Conservation (phyloP, 2,113 vertebrate genomes). For the Psittacus erithacus region DNA sequence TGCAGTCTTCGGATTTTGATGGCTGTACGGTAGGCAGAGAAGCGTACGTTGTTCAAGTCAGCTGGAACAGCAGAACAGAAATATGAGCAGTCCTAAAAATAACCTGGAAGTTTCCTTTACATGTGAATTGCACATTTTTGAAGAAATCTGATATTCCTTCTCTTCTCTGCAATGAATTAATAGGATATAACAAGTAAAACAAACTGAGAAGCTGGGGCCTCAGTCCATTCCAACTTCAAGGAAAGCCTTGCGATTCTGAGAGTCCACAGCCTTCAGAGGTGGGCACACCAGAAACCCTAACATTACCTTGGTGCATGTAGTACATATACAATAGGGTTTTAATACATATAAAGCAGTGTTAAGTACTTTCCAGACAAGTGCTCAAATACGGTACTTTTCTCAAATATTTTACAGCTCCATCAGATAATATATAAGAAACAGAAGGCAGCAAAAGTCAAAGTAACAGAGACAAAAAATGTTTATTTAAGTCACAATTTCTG, state of each 20-base stretch:
- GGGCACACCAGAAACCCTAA: background rate
- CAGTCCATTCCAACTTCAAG: background rate
- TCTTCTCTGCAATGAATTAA: background rate
- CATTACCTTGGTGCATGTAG: background rate
- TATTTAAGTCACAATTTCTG: background rate
- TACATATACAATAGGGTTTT: background rate
- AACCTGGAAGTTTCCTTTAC: background rate
- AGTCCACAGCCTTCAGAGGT: background rate
- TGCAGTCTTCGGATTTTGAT: conserved; percentile 98
- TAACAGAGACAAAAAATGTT: background rate
- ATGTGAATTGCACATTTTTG: background rate
- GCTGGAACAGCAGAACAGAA: conserved; percentile 76
- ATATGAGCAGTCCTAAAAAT: background rate
- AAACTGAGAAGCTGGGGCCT: background rate
- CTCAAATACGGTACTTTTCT: background rate
- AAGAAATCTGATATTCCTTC: background rate
- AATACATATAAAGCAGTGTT: background rate
- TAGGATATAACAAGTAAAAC: background rate
- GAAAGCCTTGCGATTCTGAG: background rate
- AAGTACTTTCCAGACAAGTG: background rate
- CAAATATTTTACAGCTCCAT: background rate
- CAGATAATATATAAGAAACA: background rate
- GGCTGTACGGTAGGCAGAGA: conserved; percentile 97
- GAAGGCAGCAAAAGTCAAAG: background rate
- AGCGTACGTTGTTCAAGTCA: conserved; percentile 96